phyloP scores from a whole-genome alignment of 2,113 vertebrate genomes.

The Eulemur rufifrons region DNA sequence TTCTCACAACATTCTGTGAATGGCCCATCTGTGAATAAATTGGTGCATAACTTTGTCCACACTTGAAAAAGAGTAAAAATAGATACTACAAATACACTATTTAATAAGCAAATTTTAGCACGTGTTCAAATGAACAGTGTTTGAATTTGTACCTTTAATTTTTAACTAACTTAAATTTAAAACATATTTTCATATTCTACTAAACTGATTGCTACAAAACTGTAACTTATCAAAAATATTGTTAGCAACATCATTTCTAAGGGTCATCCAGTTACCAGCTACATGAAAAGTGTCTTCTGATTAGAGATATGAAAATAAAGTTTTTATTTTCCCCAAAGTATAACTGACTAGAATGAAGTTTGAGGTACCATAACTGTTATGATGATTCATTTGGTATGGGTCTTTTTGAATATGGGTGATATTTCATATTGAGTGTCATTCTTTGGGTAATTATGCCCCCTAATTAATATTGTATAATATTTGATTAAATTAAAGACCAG shows the following conservation, averaged over 20 bases:
- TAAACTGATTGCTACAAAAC: neutral
- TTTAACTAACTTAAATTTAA: constrained; percentile 12
- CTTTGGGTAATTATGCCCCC: neutral
- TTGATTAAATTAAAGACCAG: neutral
- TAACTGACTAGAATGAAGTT: neutral
- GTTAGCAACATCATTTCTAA: neutral
- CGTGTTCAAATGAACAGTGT: neutral
- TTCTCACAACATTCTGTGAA: neutral
- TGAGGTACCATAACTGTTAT: neutral
- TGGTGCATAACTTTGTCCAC: neutral
- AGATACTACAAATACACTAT: neutral
- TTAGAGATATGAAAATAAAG: neutral
- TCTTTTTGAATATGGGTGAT: neutral
- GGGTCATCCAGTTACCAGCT: neutral
- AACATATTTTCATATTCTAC: neutral
- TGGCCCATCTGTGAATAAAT: neutral
- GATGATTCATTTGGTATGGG: neutral
- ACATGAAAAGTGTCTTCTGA: neutral
- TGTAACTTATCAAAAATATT: neutral
- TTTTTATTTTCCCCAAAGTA: neutral
- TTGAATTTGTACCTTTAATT: neutral
- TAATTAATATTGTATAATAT: neutral
- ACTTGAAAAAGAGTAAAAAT: neutral
- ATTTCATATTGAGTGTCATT: neutral
- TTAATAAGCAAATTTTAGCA: neutral